Evolutionary conservation across 2,888 invertebrate species (phyloP).

Genomic region (Cheilosia scutellata): DNA sequence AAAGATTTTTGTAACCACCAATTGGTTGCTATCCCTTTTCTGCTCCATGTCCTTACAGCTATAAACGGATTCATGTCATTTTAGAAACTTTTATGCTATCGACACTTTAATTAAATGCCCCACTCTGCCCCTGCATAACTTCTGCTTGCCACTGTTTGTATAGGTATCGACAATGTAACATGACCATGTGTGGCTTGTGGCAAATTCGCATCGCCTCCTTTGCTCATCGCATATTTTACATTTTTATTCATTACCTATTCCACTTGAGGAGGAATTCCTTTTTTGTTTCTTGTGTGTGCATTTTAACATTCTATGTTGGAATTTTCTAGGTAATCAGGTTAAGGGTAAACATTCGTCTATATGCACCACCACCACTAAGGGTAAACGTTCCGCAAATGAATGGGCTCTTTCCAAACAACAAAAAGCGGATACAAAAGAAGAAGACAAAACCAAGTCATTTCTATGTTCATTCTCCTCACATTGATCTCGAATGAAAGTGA

Average conservation of each 20-base stretch:
- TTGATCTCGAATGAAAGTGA: slow-evolving; percentile 59
- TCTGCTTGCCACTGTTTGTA: slow-evolving; percentile 44
- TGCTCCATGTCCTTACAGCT: no score
- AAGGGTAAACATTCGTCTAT: slow-evolving; percentile 68
- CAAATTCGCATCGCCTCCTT: slow-evolving; percentile 17
- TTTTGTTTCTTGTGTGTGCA: slow-evolving; percentile 26
- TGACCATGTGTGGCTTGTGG: slow-evolving; percentile 9
- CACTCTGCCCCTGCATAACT: not conserved
- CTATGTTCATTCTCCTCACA: slow-evolving; percentile 10
- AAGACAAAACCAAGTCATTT: slow-evolving; percentile 16
- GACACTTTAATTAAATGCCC: not conserved
- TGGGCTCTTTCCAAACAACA: slow-evolving; percentile 23
- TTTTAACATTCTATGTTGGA: not conserved
- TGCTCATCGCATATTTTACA: slow-evolving; percentile 31
- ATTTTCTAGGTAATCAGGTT: slow-evolving; percentile 74
- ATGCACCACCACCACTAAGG: slow-evolving; percentile 22
- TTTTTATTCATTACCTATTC: slow-evolving; percentile 69
- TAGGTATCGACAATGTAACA: not conserved
- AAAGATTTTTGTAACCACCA: no score
- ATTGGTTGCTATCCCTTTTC: no score
- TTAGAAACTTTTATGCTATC: not conserved
- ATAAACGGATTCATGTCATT: not conserved
- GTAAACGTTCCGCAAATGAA: slow-evolving; percentile 55
- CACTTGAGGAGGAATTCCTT: slow-evolving; percentile 45
- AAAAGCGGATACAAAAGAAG: slow-evolving; percentile 10